Evolutionary conservation across 2,113 vertebrate genomes (phyloP).

Genomic region (Megalops atlanticus): DNA sequence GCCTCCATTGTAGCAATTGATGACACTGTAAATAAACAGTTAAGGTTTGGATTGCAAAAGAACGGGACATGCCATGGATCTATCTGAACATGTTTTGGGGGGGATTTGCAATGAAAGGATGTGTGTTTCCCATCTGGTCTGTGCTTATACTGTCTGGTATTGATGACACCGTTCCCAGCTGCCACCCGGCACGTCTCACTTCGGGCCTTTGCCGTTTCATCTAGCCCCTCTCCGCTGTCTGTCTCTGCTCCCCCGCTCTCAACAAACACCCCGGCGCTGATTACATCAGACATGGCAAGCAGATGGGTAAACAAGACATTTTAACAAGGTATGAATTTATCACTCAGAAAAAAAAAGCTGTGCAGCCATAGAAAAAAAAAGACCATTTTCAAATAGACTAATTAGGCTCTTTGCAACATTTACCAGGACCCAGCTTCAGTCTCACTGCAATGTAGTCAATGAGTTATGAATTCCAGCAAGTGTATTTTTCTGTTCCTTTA

Average conservation of each 20-base stretch:
- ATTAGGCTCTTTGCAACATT: not conserved
- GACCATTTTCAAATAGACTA: not conserved
- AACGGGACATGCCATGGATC: not conserved
- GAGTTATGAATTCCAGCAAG: not conserved
- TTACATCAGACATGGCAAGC: slow-evolving; percentile 36
- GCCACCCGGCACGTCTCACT: not conserved
- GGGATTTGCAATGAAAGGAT: slow-evolving; percentile 9
- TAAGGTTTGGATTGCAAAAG: not conserved
- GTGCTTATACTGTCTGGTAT: slow-evolving; percentile 17
- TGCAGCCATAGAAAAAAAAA: not conserved
- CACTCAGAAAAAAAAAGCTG: not conserved
- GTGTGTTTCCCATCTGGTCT: slow-evolving; percentile 31
- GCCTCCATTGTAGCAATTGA: not conserved
- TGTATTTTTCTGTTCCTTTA: not conserved
- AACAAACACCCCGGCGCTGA: slow-evolving; percentile 22
- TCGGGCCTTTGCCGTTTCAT: not conserved
- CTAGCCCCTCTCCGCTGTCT: not conserved
- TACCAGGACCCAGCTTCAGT: not conserved
- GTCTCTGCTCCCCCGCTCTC: not conserved
- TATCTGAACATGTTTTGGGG: slow-evolving; percentile 16
- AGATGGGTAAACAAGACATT: slow-evolving; percentile 42
- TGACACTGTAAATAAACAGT: slow-evolving; percentile 9
- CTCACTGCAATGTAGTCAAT: no score
- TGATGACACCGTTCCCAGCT: slow-evolving; percentile 11
- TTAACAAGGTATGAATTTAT: slow-evolving; percentile 36